Conservation (phyloP, 2,113 vertebrate genomes). For the Triplophysa rosa region DNA sequence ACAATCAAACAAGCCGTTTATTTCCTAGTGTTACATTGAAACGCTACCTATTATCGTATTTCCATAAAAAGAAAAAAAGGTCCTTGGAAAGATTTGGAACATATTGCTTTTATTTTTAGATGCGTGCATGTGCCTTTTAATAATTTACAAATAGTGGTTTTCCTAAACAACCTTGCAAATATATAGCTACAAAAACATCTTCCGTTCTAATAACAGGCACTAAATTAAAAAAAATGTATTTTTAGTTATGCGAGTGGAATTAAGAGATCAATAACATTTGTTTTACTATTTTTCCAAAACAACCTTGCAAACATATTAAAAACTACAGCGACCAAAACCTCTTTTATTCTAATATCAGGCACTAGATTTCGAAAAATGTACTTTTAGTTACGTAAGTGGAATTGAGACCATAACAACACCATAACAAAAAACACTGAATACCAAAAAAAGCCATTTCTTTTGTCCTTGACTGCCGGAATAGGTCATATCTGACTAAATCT, state of each 20-base stretch:
- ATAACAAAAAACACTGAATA: not conserved
- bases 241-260: not conserved
- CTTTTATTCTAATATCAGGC: no score
- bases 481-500: constrained; percentile 18
- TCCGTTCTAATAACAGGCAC: not conserved
- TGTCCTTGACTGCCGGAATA: constrained; percentile 30
- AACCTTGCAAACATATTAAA: not conserved
- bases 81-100: not conserved
- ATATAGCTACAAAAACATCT: not conserved
- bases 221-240: not conserved
- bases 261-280: not conserved
- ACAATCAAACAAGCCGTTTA: not conserved
- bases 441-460: not conserved
- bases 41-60: not conserved
- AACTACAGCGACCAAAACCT: no score
- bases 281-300: not conserved
- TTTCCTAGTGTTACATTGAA: not conserved
- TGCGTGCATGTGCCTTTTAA: not conserved
- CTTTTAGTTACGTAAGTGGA: no score
- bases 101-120: not conserved
- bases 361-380: no score
- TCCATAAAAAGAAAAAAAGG: not conserved
- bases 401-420: not conserved
- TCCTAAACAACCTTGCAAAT: not conserved
- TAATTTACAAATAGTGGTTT: not conserved